These are phyloP conservation scores for Drosophila nikananu DNA, from an alignment of 1,140 invertebrate genomes.

Conservation along the genomic window DNA sequence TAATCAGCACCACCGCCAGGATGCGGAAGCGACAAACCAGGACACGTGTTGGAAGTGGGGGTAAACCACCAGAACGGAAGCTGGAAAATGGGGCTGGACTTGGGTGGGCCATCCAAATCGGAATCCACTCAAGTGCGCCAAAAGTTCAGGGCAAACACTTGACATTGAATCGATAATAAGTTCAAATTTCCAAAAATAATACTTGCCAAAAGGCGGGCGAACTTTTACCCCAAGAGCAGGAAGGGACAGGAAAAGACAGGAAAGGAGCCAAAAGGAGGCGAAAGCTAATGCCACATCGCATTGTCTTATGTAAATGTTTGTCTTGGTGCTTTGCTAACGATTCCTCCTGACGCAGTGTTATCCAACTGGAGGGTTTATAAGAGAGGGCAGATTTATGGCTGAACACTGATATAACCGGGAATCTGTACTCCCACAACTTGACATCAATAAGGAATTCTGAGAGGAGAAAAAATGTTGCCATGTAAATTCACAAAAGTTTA, in stretches of 20 bases:
- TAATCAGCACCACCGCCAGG: neutral
- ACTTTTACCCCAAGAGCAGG: neutral
- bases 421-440: neutral
- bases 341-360: slow-evolving; percentile 3
- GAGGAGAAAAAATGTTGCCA: neutral
- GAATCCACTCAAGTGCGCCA: slow-evolving; percentile 28
- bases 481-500: neutral
- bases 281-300: slow-evolving; percentile 31
- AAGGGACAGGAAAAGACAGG: no score
- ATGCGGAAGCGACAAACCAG: slow-evolving; percentile 8
- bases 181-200: slow-evolving; percentile 65
- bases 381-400: slow-evolving; percentile 33
- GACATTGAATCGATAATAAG: slow-evolving; percentile 80
- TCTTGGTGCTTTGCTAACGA: slow-evolving; percentile 13
- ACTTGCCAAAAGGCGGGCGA: slow-evolving; percentile 35
- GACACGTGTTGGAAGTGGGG: slow-evolving; percentile 70
- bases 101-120: slow-evolving; percentile 29
- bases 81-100: slow-evolving; percentile 49
- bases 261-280: neutral
- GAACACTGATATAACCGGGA: neutral
- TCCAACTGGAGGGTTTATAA: slow-evolving; percentile 18
- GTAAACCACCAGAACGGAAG: slow-evolving; percentile 6
- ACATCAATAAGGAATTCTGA: neutral
- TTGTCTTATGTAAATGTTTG: slow-evolving; percentile 59
- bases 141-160: slow-evolving; percentile 71